phyloP scores from a whole-genome alignment of 30 jellyfish, hydroid and myxozoan genomes.

The Hydractinia symbiolongicarpus region DNA sequence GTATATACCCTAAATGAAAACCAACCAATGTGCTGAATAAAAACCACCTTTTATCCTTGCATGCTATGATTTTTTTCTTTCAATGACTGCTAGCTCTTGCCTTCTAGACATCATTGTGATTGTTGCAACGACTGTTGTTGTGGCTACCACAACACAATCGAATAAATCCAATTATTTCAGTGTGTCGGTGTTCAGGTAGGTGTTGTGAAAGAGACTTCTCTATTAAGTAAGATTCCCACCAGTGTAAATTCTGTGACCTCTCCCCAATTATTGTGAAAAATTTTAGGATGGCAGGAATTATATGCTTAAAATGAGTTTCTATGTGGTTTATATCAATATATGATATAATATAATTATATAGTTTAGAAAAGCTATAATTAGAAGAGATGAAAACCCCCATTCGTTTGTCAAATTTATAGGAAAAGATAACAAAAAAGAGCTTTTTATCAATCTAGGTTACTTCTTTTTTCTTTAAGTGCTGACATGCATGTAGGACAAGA shows the following conservation, averaged over 20 bases:
- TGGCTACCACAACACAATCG: conserved; percentile 26
- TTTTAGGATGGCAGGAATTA: neutral
- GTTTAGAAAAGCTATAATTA: too few relatives aligned
- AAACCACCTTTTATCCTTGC: too few relatives aligned
- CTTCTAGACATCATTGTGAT: conserved; percentile 78
- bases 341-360: too few relatives aligned
- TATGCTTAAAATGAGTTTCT: neutral
- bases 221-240: neutral
- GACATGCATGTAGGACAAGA: too few relatives aligned
- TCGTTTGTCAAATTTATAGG: too few relatives aligned
- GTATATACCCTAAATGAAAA: too few relatives aligned
- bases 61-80: too few relatives aligned
- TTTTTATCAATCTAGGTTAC: too few relatives aligned
- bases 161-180: conserved; percentile 39
- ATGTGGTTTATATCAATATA: neutral
- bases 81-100: neutral
- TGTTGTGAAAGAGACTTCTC: neutral
- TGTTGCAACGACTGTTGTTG: conserved; percentile 63
- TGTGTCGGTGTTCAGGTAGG: conserved; percentile 59
- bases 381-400: too few relatives aligned
- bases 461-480: too few relatives aligned
- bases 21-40: too few relatives aligned
- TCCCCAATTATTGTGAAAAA: neutral
- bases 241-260: neutral
- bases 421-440: too few relatives aligned